Percentiles rank a stretch among this genome's conserved stretches.
Evolutionary conservation across 1,140 invertebrate species (phyloP).

Genomic region (Wiebesia pumilae): DNA sequence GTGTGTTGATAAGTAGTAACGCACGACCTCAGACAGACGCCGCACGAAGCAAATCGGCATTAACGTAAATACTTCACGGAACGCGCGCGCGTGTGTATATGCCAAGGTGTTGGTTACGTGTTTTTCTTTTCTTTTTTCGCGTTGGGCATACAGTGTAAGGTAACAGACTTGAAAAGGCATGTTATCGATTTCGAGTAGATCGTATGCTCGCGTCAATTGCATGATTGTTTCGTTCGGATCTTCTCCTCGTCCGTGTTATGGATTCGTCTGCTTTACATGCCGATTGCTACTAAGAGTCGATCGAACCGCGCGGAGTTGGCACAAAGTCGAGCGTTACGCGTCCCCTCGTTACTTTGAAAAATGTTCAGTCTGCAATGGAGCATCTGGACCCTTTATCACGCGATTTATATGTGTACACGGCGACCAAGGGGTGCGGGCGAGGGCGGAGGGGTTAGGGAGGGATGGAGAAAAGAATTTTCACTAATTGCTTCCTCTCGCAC

Average conservation of each 20-base stretch:
- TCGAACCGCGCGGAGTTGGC: not conserved
- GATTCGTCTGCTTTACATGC: not conserved
- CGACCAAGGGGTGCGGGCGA: not conserved
- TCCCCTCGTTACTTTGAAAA: conserved; percentile 20
- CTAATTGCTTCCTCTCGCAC: not conserved
- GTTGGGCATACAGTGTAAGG: not conserved
- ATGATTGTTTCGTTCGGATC: not conserved
- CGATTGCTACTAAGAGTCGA: not conserved
- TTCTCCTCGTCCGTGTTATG: not conserved
- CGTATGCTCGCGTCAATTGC: not conserved
- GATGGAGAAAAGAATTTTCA: not conserved
- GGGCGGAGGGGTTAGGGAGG: not conserved
- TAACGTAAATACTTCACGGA: not conserved
- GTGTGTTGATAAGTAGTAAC: conserved; percentile 22
- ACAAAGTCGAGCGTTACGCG: conserved; percentile 25
- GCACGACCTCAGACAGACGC: conserved; percentile 23
- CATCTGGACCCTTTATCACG: conserved; percentile 45
- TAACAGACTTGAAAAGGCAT: not conserved
- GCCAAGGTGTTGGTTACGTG: not conserved
- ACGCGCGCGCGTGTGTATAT: not conserved
- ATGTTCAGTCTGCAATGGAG: conserved; percentile 42
- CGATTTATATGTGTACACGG: not conserved
- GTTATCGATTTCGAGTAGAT: not conserved
- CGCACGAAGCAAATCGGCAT: not conserved
- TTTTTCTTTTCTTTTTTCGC: not conserved